Evolutionary conservation across 2,113 vertebrate genomes (phyloP), one percentile per base, ranked within the genome.

Genomic region (Zeus faber): DNA sequence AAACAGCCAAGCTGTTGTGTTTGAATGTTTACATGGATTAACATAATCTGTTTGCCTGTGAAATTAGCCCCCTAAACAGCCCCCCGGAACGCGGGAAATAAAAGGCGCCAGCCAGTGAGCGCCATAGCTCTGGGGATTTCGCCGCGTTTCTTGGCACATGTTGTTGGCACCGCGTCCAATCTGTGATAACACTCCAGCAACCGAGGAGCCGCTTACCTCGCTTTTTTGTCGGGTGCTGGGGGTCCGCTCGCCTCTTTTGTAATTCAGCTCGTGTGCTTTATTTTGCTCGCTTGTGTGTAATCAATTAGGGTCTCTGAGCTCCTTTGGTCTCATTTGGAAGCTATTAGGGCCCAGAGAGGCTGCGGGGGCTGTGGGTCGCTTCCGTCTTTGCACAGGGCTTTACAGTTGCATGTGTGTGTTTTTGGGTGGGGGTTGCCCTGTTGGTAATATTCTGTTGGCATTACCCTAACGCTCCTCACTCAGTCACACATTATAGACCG

Each of bases 11-110:
- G 85, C 82, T 88, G 84, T 88, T 82, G 74, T 85, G 85, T 85
- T 88, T 86, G 79, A 85, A 83, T 89, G 88, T 88, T 90, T 89
- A 90, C 87, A 87, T 2, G 85, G 85, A 89, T 90, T 88, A 89
- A 71, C 85, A 88, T 90, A 88, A 91, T 89, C 87, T 89, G 87
- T 89, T 91, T 89, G 86, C 80, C 85, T 86, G 86, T 84, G 83
- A 88, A 90, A 89, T 89, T 87, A 89, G 82, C 85, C 84, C 79
- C 73, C 84, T 88, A 88, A 88, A 88, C 84, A 87, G 74, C 62
- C 81, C 79, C 70, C 72, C 53, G 60, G 31, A 86, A 89, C 83
- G 72, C 74, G 52, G 76, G 74, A 73, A 85, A 87, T 87, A 84
- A 88, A 87, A 87, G 69, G 79, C 84, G 29, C 73, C 67, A 78